Percentiles rank a stretch among this genome's conserved stretches.
These are phyloP conservation scores for Eudyptes chrysolophus DNA, from an alignment of 2,113 vertebrate genomes.

Conservation along the genomic window DNA sequence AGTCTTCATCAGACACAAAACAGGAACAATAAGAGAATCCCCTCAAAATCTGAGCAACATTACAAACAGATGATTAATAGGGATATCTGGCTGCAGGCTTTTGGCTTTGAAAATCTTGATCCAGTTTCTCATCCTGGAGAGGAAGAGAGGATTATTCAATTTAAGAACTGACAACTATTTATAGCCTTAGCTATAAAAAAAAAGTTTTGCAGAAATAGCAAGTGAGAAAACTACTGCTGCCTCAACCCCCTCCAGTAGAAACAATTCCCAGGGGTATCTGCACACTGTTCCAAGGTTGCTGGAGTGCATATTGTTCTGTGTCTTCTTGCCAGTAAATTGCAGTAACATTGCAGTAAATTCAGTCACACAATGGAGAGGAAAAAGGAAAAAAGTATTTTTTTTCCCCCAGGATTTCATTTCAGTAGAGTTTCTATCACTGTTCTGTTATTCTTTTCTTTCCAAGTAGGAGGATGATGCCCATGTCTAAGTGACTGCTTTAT, in stretches of 20 bases:
- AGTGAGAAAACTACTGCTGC: background rate
- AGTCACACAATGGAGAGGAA: background rate
- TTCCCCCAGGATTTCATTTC: background rate
- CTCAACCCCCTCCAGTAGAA: background rate
- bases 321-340: constrained; percentile 16
- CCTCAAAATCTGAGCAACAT: background rate
- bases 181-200: background rate
- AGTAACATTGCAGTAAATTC: background rate
- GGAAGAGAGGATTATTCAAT: background rate
- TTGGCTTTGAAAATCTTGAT: background rate
- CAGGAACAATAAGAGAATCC: background rate
- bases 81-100: background rate
- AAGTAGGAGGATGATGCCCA: background rate
- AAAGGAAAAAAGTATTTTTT: background rate
- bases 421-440: background rate
- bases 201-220: background rate
- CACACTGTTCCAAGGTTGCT: background rate
- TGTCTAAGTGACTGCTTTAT: background rate
- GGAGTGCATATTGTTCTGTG: background rate
- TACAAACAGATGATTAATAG: background rate
- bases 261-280: background rate
- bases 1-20: background rate
- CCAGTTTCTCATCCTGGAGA: constrained; percentile 2
- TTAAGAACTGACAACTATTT: constrained; percentile 45
- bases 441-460: background rate